Evolutionary conservation across 2,113 vertebrate species (phyloP).

Genomic region (Tachysurus vachellii): DNA sequence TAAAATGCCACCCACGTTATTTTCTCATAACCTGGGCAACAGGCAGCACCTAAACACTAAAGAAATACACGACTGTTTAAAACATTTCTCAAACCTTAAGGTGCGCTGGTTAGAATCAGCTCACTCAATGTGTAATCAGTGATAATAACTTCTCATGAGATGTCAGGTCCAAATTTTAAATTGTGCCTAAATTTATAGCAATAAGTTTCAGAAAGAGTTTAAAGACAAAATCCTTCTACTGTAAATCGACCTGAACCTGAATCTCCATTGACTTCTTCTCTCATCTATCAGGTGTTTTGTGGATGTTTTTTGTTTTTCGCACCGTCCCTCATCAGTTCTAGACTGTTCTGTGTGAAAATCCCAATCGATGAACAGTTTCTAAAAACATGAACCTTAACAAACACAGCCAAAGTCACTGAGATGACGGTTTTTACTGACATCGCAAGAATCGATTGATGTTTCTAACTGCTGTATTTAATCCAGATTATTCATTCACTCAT

Average conservation of each 20-base stretch:
- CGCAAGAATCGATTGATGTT: neutral
- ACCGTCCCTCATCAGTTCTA: neutral
- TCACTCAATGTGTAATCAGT: neutral
- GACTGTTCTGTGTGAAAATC: neutral
- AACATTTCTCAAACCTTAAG: neutral
- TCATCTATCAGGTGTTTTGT: neutral
- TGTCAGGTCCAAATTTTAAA: neutral
- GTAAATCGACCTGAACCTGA: neutral
- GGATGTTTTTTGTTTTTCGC: neutral
- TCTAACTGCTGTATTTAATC: neutral
- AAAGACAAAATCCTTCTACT: neutral
- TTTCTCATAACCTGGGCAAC: neutral
- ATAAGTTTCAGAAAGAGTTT: neutral
- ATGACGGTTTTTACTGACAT: neutral
- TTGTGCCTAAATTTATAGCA: neutral
- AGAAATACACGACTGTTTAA: neutral
- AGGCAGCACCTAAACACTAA: constrained; percentile 9
- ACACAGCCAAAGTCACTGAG: neutral
- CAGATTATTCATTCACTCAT: too few relatives aligned
- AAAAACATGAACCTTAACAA: neutral
- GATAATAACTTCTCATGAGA: neutral
- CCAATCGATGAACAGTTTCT: neutral
- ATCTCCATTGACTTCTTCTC: neutral
- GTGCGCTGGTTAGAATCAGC: neutral
- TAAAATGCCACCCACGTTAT: constrained; percentile 17